Base-by-base conservation (phyloP, 2,888 invertebrate species). In the Tetropium fuscum region DNA sequence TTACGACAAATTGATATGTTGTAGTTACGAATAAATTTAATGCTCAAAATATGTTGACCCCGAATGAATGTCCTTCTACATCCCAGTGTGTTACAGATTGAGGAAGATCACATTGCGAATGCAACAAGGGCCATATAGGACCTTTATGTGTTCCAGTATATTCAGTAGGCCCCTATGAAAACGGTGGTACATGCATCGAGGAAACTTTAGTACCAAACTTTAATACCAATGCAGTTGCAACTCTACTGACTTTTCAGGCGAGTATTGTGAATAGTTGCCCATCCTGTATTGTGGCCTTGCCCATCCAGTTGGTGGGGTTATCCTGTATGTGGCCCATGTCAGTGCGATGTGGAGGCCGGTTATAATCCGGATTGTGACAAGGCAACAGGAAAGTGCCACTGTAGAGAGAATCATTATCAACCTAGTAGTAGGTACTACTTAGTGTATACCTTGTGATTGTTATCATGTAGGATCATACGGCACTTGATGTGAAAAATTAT, bases 231-330 rank as follows among this genome's bases (percentile, higher is more conserved):
- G 98, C 78, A 85, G 87, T 40, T 98, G 97, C 79, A 90, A 90
- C 32, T 88, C 88, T 0, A 87, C 88, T 1, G 85, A 88, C 55
- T 90, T 88, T 71, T 90, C 91, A 0, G 87, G 90, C 0, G 88
- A 89, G 2, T 93, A 93, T 47, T 94, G 94, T 74, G 88, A 90
- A 70, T 82, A 85, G 10, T 85, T 84, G 13, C 85, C 87, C 0
- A 85, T 87, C 3, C 88, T n/a, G n/a, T n/a, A n/a, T n/a, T n/a
- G n/a, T n/a, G 88, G 61, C 90, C 90, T 0, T 98, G 98, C 71
- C 96, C 97, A 0, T 88, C 94, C 0, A 93, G 94, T 11, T 98
- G 95, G 97, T 97, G 96, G 95, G 97, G 97, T 0, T 89, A 88
- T 66, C 92, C 91, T 0, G 92, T 95, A 3, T 98, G 98, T 82